Conservation (phyloP, 2,888 invertebrate species). For the Cataglyphis altisquamis region DNA sequence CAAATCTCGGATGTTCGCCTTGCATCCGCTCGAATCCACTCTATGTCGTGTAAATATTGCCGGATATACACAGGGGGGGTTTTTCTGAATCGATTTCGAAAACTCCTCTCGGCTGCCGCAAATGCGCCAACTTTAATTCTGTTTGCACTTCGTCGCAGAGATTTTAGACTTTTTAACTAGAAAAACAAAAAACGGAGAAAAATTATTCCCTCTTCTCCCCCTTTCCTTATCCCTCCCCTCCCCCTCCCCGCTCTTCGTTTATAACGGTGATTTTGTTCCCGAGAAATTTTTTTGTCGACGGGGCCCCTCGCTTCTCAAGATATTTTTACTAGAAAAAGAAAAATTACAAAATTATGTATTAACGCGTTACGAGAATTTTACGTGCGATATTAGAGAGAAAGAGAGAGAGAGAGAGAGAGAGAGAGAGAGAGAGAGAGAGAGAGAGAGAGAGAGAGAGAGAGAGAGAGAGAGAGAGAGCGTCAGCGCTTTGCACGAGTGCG, state of each 20-base stretch:
- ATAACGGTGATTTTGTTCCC: background rate
- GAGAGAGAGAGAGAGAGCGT: conserved; percentile 3
- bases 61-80: background rate
- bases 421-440: background rate
- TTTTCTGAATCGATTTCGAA: conserved; percentile 11
- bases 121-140: background rate
- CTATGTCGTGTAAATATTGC: conserved; percentile 18
- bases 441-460: background rate
- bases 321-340: background rate
- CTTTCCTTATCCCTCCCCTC: background rate
- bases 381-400: background rate
- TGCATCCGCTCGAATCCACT: conserved; percentile 19
- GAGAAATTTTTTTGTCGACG: background rate
- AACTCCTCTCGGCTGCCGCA: background rate
- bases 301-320: background rate
- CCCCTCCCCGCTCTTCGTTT: background rate
- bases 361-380: conserved; percentile 19
- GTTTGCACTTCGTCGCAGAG: background rate
- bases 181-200: background rate
- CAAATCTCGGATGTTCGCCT: conserved; percentile 8
- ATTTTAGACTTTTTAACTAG: background rate
- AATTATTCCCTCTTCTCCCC: background rate
- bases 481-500: conserved; percentile 37
- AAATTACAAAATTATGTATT: background rate
- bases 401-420: background rate